Evolutionary conservation across 2,113 vertebrate species (phyloP).

Genomic region (Oriolus oriolus): DNA sequence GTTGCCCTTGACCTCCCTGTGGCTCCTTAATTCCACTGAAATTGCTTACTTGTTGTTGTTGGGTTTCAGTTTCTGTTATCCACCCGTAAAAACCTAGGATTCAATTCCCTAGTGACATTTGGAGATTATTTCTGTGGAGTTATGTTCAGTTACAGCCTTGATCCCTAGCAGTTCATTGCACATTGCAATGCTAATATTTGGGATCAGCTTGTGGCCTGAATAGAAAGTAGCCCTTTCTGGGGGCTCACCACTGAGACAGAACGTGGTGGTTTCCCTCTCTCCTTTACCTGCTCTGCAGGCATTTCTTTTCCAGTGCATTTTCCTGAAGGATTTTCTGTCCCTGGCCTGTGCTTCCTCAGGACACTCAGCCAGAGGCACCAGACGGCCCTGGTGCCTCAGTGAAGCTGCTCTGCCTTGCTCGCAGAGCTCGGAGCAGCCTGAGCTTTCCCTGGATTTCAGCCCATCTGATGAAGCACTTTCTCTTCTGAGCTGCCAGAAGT

Average conservation of each 20-base stretch:
- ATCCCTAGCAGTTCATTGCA: background rate
- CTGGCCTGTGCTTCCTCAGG: background rate
- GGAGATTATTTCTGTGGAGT: background rate
- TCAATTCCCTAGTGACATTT: background rate
- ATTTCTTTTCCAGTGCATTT: background rate
- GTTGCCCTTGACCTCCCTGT: background rate
- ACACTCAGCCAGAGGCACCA: background rate
- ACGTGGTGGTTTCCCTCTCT: background rate
- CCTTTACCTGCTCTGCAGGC: background rate
- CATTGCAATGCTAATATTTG: background rate
- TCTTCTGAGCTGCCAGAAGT: background rate
- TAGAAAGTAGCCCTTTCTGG: background rate
- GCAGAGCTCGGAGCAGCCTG: background rate
- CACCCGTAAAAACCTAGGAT: background rate
- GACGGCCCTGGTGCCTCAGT: accelerated
- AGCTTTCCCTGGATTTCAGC: background rate
- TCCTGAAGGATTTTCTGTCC: background rate
- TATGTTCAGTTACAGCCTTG: background rate
- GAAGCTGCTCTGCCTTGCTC: background rate
- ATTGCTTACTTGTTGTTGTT: background rate
- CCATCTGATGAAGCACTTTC: background rate
- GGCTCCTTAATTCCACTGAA: background rate
- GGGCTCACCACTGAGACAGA: background rate
- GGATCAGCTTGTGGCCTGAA: background rate
- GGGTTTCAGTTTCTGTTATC: background rate